These are phyloP conservation scores for Lepidurus couesii DNA, from an alignment of 1,140 invertebrate genomes.

Conservation along the genomic window DNA sequence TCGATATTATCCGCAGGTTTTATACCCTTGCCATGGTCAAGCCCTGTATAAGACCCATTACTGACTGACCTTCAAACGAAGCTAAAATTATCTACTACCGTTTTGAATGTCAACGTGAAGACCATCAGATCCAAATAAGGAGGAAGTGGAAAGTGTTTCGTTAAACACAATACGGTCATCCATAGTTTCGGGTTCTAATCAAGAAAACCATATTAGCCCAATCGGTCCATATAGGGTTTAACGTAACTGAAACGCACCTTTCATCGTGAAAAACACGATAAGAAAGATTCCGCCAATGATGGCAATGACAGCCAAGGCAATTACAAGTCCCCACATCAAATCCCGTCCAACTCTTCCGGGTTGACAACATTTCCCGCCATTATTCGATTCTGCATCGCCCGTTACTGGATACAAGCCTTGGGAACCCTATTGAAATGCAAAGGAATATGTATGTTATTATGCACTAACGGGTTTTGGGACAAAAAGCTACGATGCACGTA, in stretches of 20 bases:
- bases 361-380: neutral
- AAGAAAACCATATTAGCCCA: neutral
- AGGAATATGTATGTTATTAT: neutral
- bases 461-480: too few relatives aligned
- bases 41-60: neutral
- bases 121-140: neutral
- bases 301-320: constrained; percentile 5
- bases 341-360: constrained; percentile 12
- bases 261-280: constrained; percentile 6
- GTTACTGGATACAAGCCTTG: constrained; percentile 24
- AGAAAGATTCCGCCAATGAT: neutral
- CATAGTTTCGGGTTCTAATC: neutral
- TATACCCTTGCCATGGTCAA: neutral
- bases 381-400: neutral
- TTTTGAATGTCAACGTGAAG: neutral
- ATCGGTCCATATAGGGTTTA: too few relatives aligned
- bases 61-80: neutral
- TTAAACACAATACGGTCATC: neutral
- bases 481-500: too few relatives aligned
- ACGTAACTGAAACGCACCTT: neutral
- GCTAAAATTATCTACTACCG: neutral
- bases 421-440: neutral
- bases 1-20: neutral
- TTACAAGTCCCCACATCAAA: constrained; percentile 22
- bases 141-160: constrained; percentile 23